Evolutionary conservation across 1,140 invertebrate genomes (phyloP), one percentile per base, ranked within the genome.

Genomic region (Ctenoplectra terminalis): DNA sequence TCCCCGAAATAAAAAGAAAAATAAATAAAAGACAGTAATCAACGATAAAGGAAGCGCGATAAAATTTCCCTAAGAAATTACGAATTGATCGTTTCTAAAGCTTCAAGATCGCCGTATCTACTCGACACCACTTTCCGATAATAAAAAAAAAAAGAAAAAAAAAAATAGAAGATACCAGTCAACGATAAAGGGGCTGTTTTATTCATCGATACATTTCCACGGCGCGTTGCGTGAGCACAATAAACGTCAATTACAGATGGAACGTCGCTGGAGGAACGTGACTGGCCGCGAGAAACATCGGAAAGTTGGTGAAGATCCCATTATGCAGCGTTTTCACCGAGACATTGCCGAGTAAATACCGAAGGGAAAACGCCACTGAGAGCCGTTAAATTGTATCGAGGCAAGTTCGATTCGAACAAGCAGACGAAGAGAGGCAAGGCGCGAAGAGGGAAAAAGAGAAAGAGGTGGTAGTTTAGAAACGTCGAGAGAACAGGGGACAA

Each of bases 361-460:
- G 61, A 80, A 79, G 79, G 63, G 64, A 67, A 74, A 70, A 81
- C 67, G 78, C 82, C 70, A 60, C 60, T 83, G 81, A 89, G 84
- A 83, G 70, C 86, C 83, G 85, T 91, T 90, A 91, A 89, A 91
- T 91, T 89, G 90, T 89, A 91, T 91, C 87, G 87, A 77, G 64
- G 76, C 60, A 77, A 84, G 82, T 89, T 85, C 87, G 83, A 87
- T 89, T 80, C 84, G 74, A 75, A 34, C 66, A 72, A 52, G 66
- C 64, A n/a, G 72, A 17, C 29, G 76, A 64, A 60, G 15, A 31
- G 73, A 31, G 26, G 11, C 17, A 20, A 23, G 11, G 13, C 13
- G 2, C 8, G 23, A 20, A 37, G 34, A 40, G n/a, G 6, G 48
- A 52, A 11, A 17, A 29, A 43, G 20, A 48, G 34, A 15, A 0